These are phyloP conservation scores for Tenualosa thibaudeaui DNA, from an alignment of 2,797 vertebrate genomes.

Conservation along the genomic window DNA sequence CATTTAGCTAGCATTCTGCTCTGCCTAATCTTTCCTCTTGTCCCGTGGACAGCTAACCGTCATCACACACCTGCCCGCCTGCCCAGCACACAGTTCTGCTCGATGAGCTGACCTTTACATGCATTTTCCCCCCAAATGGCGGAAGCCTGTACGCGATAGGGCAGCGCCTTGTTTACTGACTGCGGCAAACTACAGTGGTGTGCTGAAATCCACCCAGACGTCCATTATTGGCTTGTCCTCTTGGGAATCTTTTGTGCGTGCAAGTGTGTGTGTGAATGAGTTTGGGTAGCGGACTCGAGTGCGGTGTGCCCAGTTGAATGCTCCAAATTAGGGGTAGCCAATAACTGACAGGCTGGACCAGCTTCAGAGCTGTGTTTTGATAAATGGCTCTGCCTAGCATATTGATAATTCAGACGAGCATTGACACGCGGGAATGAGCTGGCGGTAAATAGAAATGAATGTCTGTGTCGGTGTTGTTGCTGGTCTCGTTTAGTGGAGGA, in stretches of 20 bases:
- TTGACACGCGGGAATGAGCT: neutral
- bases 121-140: neutral
- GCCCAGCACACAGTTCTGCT: neutral
- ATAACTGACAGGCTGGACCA: neutral
- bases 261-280: too few relatives aligned
- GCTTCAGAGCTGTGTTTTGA: neutral
- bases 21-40: neutral
- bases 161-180: slow-evolving; percentile 10
- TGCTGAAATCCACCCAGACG: neutral
- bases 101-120: neutral
- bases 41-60: neutral
- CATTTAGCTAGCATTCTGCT: slow-evolving; percentile 5
- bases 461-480: neutral
- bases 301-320: neutral
- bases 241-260: neutral
- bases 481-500: neutral
- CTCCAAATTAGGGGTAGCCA: neutral
- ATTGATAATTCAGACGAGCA: neutral
- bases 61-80: neutral
- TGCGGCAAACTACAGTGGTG: neutral
- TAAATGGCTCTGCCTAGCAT: neutral
- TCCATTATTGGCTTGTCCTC: neutral
- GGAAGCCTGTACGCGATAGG: neutral
- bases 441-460: slow-evolving; percentile 3
- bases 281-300: neutral